These are phyloP conservation scores for Mallotus villosus DNA, from an alignment of 2,797 vertebrate species.

Conservation along the genomic window DNA sequence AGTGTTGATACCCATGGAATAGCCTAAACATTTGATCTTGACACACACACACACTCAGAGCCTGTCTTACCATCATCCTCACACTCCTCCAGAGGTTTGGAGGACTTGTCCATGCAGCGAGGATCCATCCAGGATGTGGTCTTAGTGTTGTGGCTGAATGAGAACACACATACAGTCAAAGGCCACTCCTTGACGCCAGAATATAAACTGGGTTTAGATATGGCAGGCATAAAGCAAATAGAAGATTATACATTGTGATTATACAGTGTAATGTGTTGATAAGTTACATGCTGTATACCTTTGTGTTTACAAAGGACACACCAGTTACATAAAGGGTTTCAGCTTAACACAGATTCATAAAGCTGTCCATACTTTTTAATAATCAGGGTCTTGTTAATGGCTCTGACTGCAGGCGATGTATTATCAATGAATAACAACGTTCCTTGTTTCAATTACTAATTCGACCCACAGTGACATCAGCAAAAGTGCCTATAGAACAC, in stretches of 20 bases:
- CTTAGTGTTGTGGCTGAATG: slow-evolving; percentile 97
- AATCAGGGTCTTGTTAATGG: neutral
- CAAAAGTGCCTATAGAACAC: neutral
- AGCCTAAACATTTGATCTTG: no score
- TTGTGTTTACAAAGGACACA: neutral
- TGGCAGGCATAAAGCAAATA: no score
- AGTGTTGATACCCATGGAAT: neutral
- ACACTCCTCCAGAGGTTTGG: slow-evolving; percentile 95
- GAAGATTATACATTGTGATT: no score
- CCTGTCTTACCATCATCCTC: slow-evolving; percentile 95
- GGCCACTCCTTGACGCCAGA: slow-evolving; percentile 31
- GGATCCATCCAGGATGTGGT: slow-evolving; percentile 99
- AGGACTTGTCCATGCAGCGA: slow-evolving; percentile 93
- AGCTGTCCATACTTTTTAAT: neutral
- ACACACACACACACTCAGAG: neutral
- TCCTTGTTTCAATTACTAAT: neutral
- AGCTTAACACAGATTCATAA: no score
- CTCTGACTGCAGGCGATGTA: neutral
- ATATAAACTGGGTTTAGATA: neutral
- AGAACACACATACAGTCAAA: slow-evolving; percentile 53
- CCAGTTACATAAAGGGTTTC: no score
- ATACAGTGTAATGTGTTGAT: neutral
- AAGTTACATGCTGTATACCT: neutral
- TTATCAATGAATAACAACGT: neutral
- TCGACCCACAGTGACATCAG: neutral